These are phyloP conservation scores for Callithrix jacchus DNA, from an alignment of 2,113 vertebrate genomes.

Conservation along the genomic window DNA sequence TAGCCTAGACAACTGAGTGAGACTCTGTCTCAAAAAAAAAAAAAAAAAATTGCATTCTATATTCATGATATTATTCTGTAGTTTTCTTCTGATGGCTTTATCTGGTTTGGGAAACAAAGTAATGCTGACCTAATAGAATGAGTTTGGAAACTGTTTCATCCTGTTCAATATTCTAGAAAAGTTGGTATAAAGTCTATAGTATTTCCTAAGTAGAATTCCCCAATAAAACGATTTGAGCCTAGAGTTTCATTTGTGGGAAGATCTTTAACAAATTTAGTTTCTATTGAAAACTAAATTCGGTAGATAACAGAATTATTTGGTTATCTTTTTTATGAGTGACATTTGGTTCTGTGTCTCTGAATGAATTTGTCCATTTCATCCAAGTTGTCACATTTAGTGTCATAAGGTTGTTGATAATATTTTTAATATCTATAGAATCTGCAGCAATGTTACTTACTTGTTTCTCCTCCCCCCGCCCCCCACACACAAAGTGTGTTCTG, in stretches of 20 bases:
- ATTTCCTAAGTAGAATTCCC: background rate
- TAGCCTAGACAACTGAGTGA: too few relatives aligned
- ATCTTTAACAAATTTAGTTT: background rate
- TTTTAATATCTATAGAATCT: background rate
- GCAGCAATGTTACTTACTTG: background rate
- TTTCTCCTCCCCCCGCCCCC: too few relatives aligned
- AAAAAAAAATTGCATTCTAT: background rate
- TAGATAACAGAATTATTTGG: background rate
- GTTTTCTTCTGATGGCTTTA: background rate
- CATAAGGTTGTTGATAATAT: background rate
- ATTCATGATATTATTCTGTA: background rate
- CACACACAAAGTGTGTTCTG: too few relatives aligned
- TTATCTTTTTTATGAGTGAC: background rate
- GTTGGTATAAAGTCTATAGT: background rate
- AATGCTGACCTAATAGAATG: background rate
- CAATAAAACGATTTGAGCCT: background rate
- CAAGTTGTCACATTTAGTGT: background rate
- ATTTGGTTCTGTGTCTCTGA: background rate
- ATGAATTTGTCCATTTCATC: background rate
- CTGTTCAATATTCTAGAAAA: background rate
- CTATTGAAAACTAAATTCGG: too few relatives aligned
- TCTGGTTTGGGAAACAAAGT: background rate
- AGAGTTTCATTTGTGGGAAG: background rate
- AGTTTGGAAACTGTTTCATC: background rate
- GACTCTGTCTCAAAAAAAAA: too few relatives aligned